Evolutionary conservation across 2,888 invertebrate species (phyloP).

Genomic region (Tricholauxania praeusta): DNA sequence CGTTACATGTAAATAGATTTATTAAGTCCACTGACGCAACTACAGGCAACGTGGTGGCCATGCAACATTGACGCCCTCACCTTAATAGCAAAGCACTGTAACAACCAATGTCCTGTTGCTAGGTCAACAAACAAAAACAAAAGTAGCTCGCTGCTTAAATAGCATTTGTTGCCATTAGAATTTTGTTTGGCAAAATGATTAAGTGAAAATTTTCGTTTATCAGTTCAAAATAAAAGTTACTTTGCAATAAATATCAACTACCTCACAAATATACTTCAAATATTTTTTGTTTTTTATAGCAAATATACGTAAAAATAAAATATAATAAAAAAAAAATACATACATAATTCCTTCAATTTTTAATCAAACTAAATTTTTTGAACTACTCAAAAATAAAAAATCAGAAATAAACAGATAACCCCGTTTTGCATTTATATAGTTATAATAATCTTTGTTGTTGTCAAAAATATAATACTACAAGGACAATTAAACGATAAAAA

Average conservation of each 20-base stretch:
- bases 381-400: constrained; percentile 2
- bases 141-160: background rate
- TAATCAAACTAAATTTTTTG: constrained; percentile 30
- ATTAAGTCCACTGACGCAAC: too few species aligned
- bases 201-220: constrained; percentile 3
- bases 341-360: constrained; percentile 27
- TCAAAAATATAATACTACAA: constrained; percentile 1
- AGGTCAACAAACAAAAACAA: constrained; percentile 43
- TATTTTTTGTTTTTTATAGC: constrained; percentile 45
- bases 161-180: background rate
- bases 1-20: too few species aligned
- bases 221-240: constrained; percentile 32
- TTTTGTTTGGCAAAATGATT: background rate
- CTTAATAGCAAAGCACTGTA: constrained; percentile 9
- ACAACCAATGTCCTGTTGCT: constrained; percentile 37
- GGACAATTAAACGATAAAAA: constrained; percentile 1
- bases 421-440: background rate
- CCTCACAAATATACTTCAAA: constrained; percentile 46
- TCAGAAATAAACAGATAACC: background rate
- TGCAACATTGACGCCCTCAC: background rate
- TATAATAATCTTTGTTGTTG: constrained; percentile 11
- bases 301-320: constrained; percentile 33
- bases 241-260: constrained; percentile 42
- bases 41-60: too few species aligned
- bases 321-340: constrained; percentile 23